Evolutionary conservation across 2,888 invertebrate genomes (phyloP), one percentile per base, ranked within the genome.

Genomic region (Dasypogon diadema): DNA sequence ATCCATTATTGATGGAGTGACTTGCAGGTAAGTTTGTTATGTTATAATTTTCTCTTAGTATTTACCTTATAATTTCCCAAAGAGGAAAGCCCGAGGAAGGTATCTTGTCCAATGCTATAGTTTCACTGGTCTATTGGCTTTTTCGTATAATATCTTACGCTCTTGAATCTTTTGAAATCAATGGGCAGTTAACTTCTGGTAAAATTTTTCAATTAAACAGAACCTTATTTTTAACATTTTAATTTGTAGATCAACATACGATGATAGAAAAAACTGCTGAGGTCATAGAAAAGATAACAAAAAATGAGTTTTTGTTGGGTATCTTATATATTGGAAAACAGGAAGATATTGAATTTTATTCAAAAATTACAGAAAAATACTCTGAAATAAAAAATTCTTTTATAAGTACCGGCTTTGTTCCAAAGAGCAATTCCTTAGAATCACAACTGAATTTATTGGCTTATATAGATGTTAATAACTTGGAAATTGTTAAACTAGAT

Each of bases 81-180:
- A 89, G 93, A 78, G 93, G 93, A 0, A 96, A 96, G 86, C 91
- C 94, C 75, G 97, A 97, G 83, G 96, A 97, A 85, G 92, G 93
- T 80, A 89, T 94, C 14, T 85, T 95, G n/a, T 93, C 96, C 0
- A 91, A 91, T 74, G 91, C 95, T 1, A 90, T 97, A n/a, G 89
- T 96, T 14, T 92, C 94, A 0, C 89, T 95, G 51, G 92, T 93
- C 1, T 87, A 92, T 80, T 96, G 96, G 96, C 87, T 96, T 42
- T 85, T 95, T 42, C 92, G 93, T 84, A 93, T 95, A 72, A 91
- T 93, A 80, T 82, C 82, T 0, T 80, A 81, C 24, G 82, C 81
- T 1, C 78, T 84, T 6, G 84, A 84, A 37, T 81, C 81, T 10
- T 83, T 82, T 74, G 84, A 84, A 75, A 78, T 83, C 16, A 83